These are phyloP conservation scores for Sebastes paucispinis DNA, from an alignment of 2,797 vertebrate genomes.

Conservation along the genomic window DNA sequence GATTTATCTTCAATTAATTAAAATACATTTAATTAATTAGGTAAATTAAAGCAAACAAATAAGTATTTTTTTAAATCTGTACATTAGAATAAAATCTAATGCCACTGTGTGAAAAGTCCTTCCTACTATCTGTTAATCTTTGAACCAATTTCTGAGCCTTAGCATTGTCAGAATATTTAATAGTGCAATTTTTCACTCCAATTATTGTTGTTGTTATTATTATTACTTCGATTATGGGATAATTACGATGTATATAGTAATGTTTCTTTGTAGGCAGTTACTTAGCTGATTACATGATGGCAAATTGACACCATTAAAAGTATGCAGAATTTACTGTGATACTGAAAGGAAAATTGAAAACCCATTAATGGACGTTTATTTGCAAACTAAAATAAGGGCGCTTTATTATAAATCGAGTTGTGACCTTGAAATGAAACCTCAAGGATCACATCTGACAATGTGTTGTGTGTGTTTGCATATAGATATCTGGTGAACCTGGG, in stretches of 20 bases:
- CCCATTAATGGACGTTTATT: accelerated
- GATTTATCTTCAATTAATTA: neutral
- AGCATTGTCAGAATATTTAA: neutral
- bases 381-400: neutral
- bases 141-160: neutral
- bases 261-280: too few species aligned
- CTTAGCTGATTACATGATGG: neutral
- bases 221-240: too few species aligned
- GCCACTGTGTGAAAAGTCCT: neutral
- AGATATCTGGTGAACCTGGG: constrained; percentile 97
- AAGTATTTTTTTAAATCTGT: neutral
- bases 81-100: too few species aligned
- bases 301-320: neutral
- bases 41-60: neutral
- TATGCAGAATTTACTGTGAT: neutral
- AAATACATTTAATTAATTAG: neutral
- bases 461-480: constrained; percentile 1
- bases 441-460: neutral
- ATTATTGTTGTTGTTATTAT: neutral
- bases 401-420: neutral
- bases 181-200: neutral
- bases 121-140: too few species aligned
- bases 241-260: too few species aligned
- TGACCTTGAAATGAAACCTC: neutral
- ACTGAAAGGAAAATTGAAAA: neutral